Percentiles rank a stretch among this genome's conserved stretches.
Evolutionary conservation across 2,113 vertebrate species (phyloP).

Genomic region (Grantiella picta): DNA sequence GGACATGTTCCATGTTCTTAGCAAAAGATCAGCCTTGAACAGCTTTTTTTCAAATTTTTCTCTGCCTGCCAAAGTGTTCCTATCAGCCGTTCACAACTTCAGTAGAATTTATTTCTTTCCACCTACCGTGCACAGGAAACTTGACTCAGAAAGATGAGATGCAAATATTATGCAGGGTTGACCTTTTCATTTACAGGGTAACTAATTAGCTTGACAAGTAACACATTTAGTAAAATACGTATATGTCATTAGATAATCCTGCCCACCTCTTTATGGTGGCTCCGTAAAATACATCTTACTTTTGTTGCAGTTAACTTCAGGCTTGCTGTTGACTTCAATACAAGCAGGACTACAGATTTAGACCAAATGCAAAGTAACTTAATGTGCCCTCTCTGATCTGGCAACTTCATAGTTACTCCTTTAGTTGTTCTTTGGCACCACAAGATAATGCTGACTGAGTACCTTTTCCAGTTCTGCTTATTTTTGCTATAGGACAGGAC

Average conservation of each 20-base stretch:
- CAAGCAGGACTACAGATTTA: background rate
- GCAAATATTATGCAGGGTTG: constrained; percentile 46
- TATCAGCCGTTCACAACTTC: background rate
- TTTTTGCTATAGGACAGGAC: background rate
- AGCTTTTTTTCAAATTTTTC: background rate
- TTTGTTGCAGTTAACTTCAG: background rate
- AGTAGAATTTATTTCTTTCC: constrained; percentile 15
- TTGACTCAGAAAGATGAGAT: constrained; percentile 46
- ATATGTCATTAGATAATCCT: constrained; percentile 38
- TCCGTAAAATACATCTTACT: background rate
- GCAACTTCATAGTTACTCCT: background rate
- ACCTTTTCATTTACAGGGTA: constrained; percentile 57
- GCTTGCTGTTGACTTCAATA: background rate
- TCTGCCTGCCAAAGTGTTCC: background rate
- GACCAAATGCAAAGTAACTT: background rate
- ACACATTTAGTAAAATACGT: background rate
- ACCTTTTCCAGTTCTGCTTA: background rate
- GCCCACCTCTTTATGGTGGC: background rate
- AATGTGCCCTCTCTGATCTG: background rate
- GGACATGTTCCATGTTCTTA: background rate
- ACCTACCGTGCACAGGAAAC: constrained; percentile 16
- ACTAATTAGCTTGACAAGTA: constrained; percentile 53
- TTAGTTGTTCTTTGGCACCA: background rate
- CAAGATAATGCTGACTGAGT: background rate
- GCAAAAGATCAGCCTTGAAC: background rate